Evolutionary conservation across 1,140 invertebrate species (phyloP).

Genomic region (Bombyx mori): ASM3026992v2 NC_085107.1:17691501-17692000

Average conservation of each 20-base stretch:
- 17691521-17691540: too few relatives aligned
- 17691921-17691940: constrained; percentile 69
- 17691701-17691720: too few relatives aligned
- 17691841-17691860: constrained; percentile 33
- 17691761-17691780: constrained; percentile 3
- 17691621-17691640: too few relatives aligned
- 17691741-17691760: background rate
- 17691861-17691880: constrained; percentile 24
- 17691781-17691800: constrained; percentile 46
- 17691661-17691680: too few relatives aligned
- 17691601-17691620: too few relatives aligned
- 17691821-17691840: constrained; percentile 57
- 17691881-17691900: constrained; percentile 37
- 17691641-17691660: too few relatives aligned
- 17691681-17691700: too few relatives aligned
- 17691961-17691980: constrained; percentile 50
- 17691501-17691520: too few relatives aligned
- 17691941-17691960: constrained; percentile 67
- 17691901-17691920: constrained; percentile 71
- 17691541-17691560: too few relatives aligned
- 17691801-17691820: constrained; percentile 4
- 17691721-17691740: too few relatives aligned
- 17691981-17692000: constrained; percentile 47
- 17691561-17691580: too few relatives aligned
- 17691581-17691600: too few relatives aligned